phyloP scores from a whole-genome alignment of 2,113 vertebrate genomes.

The Tupaia chinensis region DNA sequence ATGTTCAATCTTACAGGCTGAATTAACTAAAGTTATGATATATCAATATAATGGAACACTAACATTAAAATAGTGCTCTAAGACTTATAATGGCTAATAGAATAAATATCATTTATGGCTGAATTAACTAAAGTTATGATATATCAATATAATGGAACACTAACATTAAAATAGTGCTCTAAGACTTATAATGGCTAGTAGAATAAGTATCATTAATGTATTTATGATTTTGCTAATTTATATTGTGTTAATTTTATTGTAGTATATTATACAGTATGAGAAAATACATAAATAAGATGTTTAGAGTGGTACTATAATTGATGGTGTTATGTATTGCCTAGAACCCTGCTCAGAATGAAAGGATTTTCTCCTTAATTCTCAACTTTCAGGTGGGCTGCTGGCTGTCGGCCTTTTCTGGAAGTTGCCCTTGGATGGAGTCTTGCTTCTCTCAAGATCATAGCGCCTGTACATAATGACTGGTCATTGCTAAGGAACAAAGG shows the following conservation, averaged over 20 bases:
- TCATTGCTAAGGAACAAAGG: neutral
- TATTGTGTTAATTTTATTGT: neutral
- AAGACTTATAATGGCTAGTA: neutral
- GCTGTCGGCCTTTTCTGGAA: conserved; percentile 18
- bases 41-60: neutral
- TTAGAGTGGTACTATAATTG: neutral
- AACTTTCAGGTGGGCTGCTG: neutral
- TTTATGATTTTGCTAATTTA: conserved; percentile 4
- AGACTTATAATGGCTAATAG: neutral
- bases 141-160: neutral
- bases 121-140: neutral
- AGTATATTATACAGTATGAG: neutral
- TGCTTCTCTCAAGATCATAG: neutral
- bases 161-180: neutral
- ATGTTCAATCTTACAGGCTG: neutral
- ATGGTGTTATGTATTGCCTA: neutral
- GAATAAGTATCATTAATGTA: neutral
- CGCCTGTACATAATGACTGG: neutral
- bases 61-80: neutral
- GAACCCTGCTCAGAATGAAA: neutral
- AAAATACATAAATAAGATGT: neutral
- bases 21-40: neutral
- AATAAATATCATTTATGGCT: neutral
- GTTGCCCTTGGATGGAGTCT: neutral
- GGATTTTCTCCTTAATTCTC: neutral